Conservation (phyloP, 2,888 invertebrate genomes). For the Celastrina argiolus region DNA sequence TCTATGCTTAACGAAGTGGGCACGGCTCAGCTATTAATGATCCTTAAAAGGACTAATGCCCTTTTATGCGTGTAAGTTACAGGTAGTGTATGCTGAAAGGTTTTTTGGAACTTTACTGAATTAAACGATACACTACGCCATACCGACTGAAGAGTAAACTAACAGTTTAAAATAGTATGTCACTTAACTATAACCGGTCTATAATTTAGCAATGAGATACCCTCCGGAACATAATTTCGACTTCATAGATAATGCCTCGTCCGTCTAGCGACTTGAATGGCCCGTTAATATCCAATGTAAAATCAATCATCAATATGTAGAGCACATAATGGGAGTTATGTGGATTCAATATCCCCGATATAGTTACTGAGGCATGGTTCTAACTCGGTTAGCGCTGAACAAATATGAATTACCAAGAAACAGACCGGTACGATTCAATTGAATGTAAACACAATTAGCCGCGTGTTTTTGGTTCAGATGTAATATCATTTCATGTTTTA, state of each 20-base stretch:
- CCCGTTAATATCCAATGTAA: conserved; percentile 28
- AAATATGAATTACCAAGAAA: neutral
- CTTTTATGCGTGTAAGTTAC: too few relatives aligned
- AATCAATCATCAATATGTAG: conserved; percentile 39
- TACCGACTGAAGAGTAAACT: too few relatives aligned
- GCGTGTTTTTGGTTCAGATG: neutral
- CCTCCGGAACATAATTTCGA: neutral
- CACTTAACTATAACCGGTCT: neutral
- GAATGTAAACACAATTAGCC: conserved; percentile 5
- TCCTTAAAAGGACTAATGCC: too few relatives aligned
- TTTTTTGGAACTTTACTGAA: too few relatives aligned
- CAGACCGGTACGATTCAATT: neutral
- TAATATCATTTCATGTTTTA: neutral
- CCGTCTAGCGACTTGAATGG: neutral
- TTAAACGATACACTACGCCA: too few relatives aligned
- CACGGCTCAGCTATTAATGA: too few relatives aligned
- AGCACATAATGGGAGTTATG: conserved; percentile 39
- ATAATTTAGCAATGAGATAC: neutral
- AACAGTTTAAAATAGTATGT: too few relatives aligned
- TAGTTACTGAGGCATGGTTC: conserved; percentile 32
- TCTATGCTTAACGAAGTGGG: too few relatives aligned
- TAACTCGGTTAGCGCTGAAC: neutral
- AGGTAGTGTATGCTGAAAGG: too few relatives aligned
- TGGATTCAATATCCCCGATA: conserved; percentile 48
- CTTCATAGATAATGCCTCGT: neutral